Evolutionary conservation across 2,797 vertebrate genomes (phyloP).

Genomic region (Oophaga sylvatica): DNA sequence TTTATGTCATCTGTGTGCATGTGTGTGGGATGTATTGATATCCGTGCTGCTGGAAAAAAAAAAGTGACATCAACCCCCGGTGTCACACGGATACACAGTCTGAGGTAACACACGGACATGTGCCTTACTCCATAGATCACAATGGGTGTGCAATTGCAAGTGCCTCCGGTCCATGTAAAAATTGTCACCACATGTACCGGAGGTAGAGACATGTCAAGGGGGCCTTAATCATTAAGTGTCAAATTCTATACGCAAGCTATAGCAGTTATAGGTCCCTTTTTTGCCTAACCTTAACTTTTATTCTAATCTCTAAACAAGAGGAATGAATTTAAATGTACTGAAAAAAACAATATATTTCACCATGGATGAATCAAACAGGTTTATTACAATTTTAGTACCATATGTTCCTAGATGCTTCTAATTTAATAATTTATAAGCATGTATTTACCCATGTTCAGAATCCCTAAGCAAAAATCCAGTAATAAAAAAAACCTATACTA

Average conservation of each 20-base stretch:
- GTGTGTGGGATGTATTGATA: no score
- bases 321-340: neutral
- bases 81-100: no score
- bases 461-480: slow-evolving; percentile 4
- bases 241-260: neutral
- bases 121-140: no score
- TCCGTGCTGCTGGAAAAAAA: no score
- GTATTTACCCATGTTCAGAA: neutral
- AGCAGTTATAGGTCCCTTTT: neutral
- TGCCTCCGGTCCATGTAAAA: no score
- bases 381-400: neutral
- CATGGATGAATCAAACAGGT: neutral
- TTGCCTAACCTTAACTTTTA: neutral
- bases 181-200: no score
- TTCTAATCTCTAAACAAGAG: neutral
- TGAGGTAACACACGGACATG: no score
- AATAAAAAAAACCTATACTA: neutral
- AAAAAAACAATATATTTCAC: neutral
- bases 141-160: no score
- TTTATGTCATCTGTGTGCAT: no score
- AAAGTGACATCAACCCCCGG: no score
- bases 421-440: neutral
- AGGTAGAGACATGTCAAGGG: no score
- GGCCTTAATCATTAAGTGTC: neutral
- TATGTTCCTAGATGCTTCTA: neutral